Percentiles rank a stretch among this genome's conserved stretches.
These are phyloP conservation scores for Meriones unguiculatus DNA, from an alignment of 2,113 vertebrate genomes.

Conservation along the genomic window DNA sequence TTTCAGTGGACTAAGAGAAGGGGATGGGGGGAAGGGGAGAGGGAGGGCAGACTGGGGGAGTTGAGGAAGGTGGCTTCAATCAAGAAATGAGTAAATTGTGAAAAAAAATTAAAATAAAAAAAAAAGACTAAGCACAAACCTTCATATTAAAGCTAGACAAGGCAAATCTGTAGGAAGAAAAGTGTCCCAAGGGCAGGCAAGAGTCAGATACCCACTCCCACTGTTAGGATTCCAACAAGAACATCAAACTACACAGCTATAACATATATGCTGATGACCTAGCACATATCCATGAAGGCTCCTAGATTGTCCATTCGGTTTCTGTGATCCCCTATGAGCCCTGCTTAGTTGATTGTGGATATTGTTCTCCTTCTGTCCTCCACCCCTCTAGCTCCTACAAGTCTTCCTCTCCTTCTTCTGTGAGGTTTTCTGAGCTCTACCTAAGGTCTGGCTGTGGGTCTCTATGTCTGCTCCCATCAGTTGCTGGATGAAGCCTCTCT, in stretches of 20 bases:
- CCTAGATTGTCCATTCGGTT: neutral
- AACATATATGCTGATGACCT: neutral
- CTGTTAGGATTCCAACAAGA: neutral
- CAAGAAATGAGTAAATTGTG: no score
- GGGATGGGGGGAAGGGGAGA: no score
- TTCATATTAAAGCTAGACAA: neutral
- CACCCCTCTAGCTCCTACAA: neutral
- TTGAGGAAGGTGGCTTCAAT: no score
- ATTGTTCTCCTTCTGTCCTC: neutral
- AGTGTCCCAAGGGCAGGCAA: neutral
- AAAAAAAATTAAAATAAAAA: no score
- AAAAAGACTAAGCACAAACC: neutral
- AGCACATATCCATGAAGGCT: neutral
- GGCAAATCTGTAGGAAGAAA: neutral
- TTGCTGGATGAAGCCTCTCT: neutral
- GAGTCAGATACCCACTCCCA: neutral
- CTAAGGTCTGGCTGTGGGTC: neutral
- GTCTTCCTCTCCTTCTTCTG: neutral
- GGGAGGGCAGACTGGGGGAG: no score
- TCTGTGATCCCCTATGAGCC: neutral
- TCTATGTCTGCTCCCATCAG: neutral
- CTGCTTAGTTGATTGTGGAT: neutral
- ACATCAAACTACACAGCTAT: no score
- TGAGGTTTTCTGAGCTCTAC: neutral
- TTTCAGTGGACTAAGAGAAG: no score